Percentiles rank a stretch among this genome's conserved stretches.
phyloP scores from a whole-genome alignment of 2,888 invertebrate species.

The Ophion ellenae region DNA sequence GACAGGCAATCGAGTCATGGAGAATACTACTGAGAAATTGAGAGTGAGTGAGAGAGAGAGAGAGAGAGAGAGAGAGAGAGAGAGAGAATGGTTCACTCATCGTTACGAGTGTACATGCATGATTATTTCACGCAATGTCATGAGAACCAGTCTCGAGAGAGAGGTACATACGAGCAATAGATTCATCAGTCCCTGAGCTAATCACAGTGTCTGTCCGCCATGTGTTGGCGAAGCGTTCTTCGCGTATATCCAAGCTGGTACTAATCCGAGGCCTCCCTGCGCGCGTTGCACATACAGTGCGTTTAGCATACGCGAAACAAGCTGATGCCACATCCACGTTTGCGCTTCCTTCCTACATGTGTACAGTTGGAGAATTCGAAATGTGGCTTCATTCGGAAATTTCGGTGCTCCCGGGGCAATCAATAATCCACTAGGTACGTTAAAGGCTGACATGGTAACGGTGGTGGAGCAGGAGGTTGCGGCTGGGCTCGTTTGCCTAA shows the following conservation, averaged over 20 bases:
- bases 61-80: slow-evolving; percentile 1
- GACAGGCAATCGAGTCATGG: slow-evolving; percentile 8
- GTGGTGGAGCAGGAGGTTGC: slow-evolving; percentile 22
- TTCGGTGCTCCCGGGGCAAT: slow-evolving; percentile 47
- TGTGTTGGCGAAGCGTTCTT: slow-evolving; percentile 40
- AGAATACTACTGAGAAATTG: neutral
- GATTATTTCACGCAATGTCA: slow-evolving; percentile 51
- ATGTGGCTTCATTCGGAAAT: slow-evolving; percentile 44
- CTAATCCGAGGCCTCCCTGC: slow-evolving; percentile 43
- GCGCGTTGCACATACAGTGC: neutral
- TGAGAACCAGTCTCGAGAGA: slow-evolving; percentile 39
- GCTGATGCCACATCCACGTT: slow-evolving; percentile 14
- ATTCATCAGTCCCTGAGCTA: slow-evolving; percentile 49
- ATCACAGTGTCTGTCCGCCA: slow-evolving; percentile 12
- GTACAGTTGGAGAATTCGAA: slow-evolving; percentile 11
- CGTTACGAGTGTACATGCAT: slow-evolving; percentile 26
- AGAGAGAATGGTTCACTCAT: slow-evolving; percentile 2
- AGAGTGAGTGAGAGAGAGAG: slow-evolving; percentile 5
- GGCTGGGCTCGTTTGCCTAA: slow-evolving; percentile 23
- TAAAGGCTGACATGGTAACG: slow-evolving; percentile 31
- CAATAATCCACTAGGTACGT: slow-evolving; percentile 60
- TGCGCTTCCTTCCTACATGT: neutral
- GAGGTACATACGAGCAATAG: slow-evolving; percentile 28
- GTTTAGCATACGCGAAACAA: slow-evolving; percentile 29
- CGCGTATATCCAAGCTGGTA: slow-evolving; percentile 44